Conservation (phyloP, 2,888 invertebrate genomes). For the Horisme vitalbata region DNA sequence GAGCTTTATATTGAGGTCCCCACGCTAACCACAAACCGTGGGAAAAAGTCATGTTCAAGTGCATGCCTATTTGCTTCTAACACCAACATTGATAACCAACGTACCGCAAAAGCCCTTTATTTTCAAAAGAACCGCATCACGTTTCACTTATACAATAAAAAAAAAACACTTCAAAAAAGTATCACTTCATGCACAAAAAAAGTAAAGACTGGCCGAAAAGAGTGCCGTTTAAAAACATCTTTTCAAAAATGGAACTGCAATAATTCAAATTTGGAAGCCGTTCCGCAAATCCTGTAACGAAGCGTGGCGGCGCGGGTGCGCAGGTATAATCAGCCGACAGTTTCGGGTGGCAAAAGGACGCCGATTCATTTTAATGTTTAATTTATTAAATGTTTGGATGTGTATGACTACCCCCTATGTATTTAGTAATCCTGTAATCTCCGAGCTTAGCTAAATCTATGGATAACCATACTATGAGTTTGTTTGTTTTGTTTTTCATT, state of each 20-base stretch:
- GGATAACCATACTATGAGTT: too few relatives aligned
- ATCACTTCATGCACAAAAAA: neutral
- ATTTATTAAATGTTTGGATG: too few relatives aligned
- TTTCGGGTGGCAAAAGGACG: constrained; percentile 48
- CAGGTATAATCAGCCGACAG: constrained; percentile 39
- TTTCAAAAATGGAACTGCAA: constrained; percentile 41
- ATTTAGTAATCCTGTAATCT: too few relatives aligned
- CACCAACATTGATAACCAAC: constrained; percentile 10
- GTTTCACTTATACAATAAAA: neutral
- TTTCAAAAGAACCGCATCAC: constrained; percentile 17
- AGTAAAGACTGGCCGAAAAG: constrained; percentile 9
- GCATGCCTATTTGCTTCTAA: constrained; percentile 5
- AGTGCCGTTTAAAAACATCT: constrained; percentile 18
- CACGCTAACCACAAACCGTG: constrained; percentile 18
- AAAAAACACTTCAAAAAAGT: neutral
- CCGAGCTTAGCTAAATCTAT: too few relatives aligned
- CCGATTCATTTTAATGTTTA: constrained; percentile 29
- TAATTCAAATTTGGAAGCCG: constrained; percentile 72
- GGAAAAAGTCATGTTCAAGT: constrained; percentile 14
- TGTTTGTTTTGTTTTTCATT: too few relatives aligned
- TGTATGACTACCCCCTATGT: too few relatives aligned
- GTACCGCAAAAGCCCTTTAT: constrained; percentile 10
- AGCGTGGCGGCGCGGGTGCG: constrained; percentile 51
- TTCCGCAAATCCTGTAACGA: constrained; percentile 73
- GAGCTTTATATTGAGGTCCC: too few relatives aligned